Evolutionary conservation across 1,140 invertebrate genomes (phyloP).

Genomic region (Panagrolaimus sp.): DNA sequence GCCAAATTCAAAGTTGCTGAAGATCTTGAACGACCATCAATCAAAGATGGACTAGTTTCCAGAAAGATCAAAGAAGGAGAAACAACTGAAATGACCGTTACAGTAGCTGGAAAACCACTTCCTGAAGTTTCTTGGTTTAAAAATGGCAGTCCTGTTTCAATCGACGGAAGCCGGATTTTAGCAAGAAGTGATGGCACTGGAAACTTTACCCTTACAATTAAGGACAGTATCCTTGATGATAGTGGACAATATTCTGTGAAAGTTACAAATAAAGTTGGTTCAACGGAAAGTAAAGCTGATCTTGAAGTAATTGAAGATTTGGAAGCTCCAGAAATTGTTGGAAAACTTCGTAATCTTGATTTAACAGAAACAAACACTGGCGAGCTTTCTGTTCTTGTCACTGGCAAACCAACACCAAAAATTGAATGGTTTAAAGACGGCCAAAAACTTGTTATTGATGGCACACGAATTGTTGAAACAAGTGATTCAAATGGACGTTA

Average conservation of each 20-base stretch:
- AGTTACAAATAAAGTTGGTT: background rate
- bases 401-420: slow-evolving; percentile 60
- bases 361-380: slow-evolving; percentile 39
- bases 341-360: slow-evolving; percentile 57
- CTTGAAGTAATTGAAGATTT: slow-evolving; percentile 12
- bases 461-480: slow-evolving; percentile 47
- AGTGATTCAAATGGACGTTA: slow-evolving; percentile 54
- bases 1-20: slow-evolving; percentile 43
- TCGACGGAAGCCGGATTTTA: slow-evolving; percentile 61
- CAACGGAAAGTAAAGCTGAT: background rate
- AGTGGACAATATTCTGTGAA: slow-evolving; percentile 38
- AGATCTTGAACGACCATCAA: slow-evolving; percentile 43
- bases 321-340: slow-evolving; percentile 17
- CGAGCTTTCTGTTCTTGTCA: slow-evolving; percentile 40
- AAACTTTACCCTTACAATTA: slow-evolving; percentile 57
- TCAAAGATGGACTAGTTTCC: slow-evolving; percentile 42
- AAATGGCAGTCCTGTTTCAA: slow-evolving; percentile 72
- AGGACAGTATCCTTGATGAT: slow-evolving; percentile 45
- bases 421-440: slow-evolving; percentile 61
- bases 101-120: slow-evolving; percentile 75
- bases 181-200: slow-evolving; percentile 65
- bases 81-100: slow-evolving; percentile 70
- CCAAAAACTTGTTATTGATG: slow-evolving; percentile 66
- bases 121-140: slow-evolving; percentile 73
- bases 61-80: slow-evolving; percentile 68